Evolutionary conservation across 2,113 vertebrate genomes (phyloP), one percentile per base, ranked within the genome.

Genomic region (Sinocyclocheilus rhinocerous): DNA sequence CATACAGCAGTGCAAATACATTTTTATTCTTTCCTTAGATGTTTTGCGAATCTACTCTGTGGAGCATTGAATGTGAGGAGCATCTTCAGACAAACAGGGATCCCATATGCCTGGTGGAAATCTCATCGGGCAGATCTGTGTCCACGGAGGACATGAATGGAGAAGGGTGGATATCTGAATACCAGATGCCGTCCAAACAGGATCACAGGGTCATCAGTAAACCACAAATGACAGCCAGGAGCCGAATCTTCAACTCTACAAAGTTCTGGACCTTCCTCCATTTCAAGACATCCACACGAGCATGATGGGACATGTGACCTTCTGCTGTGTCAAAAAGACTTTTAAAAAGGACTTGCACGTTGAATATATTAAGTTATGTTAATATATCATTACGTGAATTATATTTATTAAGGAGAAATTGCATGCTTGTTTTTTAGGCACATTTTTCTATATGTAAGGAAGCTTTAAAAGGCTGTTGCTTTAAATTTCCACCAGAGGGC

Each of bases 41-140:
- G 88, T 84, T 86, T 81, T 88, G 86, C 50, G 86, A 88, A 77
- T 50, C 73, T 73, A 76, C 26, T 76, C n/a, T 86, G 8, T 76
- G 69, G 76, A 61, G 0, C 29, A 76, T 76, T 20, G 24, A 1
- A 20, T 76, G 55, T 33, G n/a, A 69, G 5, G 59, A 84, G 3
- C 52, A 80, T 29, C 1, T 78, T 50, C 52, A 76, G 29, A 52
- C 72, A 29, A 11, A 1, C 3, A 67, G 6, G 0, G 45, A 63
- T 7, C 69, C 85, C 4, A 26, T 72, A 15, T 63, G 24, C 48
- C 61, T 88, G 15, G 36, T 45, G 76, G 81, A 86, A 1, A 13
- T 89, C 0, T 33, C 39, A 16, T 80, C 84, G 2, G 36, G 48
- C 20, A 84, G 13, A 84, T 57, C 67, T 1, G 29, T 39, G 67